Evolutionary conservation across 1,140 invertebrate genomes (phyloP).

Genomic region (Bathynomus jamesi): DNA sequence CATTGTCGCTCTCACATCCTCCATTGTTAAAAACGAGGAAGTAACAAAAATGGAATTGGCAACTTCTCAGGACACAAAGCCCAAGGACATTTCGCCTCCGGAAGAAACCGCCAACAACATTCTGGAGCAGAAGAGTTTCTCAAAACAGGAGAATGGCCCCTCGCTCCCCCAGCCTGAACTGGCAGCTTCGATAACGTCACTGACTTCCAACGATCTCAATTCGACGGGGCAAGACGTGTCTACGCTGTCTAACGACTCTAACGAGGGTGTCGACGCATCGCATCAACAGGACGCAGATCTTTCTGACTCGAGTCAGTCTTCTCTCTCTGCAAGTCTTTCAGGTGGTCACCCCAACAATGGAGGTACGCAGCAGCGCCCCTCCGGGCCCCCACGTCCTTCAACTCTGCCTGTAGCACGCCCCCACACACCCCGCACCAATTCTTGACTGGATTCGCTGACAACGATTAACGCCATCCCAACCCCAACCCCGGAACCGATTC

Average conservation of each 20-base stretch:
- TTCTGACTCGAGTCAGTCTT: constrained; percentile 34
- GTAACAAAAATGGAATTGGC: not conserved
- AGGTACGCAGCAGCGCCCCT: not conserved
- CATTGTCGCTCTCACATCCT: constrained; percentile 31
- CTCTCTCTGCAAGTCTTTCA: constrained; percentile 28
- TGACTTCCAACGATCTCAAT: constrained; percentile 20
- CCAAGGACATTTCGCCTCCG: no score
- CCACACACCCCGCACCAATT: constrained; percentile 17
- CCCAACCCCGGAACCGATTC: not conserved
- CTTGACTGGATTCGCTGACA: not conserved
- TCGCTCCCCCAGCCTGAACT: constrained; percentile 6
- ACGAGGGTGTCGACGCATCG: constrained; percentile 19
- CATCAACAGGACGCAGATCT: constrained; percentile 29
- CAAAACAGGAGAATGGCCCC: constrained; percentile 15
- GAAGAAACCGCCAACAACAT: not conserved
- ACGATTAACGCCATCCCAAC: not conserved
- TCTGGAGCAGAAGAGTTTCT: constrained; percentile 10
- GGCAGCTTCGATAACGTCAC: constrained; percentile 1
- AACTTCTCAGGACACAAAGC: not conserved
- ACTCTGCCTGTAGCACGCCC: constrained; percentile 32
- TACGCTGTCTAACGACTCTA: constrained; percentile 26
- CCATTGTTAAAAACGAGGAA: constrained; percentile 18
- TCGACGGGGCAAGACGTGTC: constrained; percentile 30
- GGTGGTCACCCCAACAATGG: constrained; percentile 24
- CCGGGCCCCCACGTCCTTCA: constrained; percentile 26